Percentiles rank a stretch among this genome's conserved stretches.
phyloP scores from a whole-genome alignment of 1,140 invertebrate species.

The Hylaeus volcanicus region DNA sequence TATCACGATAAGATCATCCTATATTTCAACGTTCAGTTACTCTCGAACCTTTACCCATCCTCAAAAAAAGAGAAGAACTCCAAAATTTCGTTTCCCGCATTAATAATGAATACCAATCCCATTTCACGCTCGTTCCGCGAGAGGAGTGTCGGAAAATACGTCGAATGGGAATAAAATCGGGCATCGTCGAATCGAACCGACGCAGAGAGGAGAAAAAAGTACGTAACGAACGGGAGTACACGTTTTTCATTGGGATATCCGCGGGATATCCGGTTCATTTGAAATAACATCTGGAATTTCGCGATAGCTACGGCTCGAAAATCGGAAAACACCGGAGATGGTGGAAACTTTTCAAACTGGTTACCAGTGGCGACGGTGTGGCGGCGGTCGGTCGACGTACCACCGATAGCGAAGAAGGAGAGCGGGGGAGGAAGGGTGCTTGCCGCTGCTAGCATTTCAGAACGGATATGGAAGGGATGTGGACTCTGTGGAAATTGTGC shows the following conservation, averaged over 20 bases:
- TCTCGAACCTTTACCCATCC: too few species aligned
- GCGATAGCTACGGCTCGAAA: background rate
- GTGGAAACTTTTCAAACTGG: conserved; percentile 53
- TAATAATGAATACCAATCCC: too few species aligned
- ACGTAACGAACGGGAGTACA: background rate
- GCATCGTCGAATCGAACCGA: too few species aligned
- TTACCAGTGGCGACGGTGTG: conserved; percentile 24
- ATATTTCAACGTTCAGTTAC: too few species aligned
- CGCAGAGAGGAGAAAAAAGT: too few species aligned
- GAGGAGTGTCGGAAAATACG: too few species aligned
- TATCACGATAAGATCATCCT: too few species aligned
- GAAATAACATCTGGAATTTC: conserved; percentile 9
- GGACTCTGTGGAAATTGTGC: conserved; percentile 67
- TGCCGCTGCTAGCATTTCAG: conserved; percentile 58
- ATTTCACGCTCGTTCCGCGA: too few species aligned
- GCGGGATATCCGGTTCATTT: conserved; percentile 2
- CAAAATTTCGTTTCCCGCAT: too few species aligned
- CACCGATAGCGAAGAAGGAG: conserved; percentile 46
- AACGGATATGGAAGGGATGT: conserved; percentile 60
- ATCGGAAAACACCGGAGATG: conserved; percentile 22
- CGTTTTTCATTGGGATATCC: conserved; percentile 3
- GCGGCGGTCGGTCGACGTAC: conserved; percentile 44
- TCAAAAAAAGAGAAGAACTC: too few species aligned
- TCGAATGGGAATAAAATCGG: too few species aligned
- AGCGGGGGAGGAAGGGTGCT: conserved; percentile 7